Evolutionary conservation across 1,140 invertebrate species (phyloP).

Genomic region (Sminthurides bifidus): DNA sequence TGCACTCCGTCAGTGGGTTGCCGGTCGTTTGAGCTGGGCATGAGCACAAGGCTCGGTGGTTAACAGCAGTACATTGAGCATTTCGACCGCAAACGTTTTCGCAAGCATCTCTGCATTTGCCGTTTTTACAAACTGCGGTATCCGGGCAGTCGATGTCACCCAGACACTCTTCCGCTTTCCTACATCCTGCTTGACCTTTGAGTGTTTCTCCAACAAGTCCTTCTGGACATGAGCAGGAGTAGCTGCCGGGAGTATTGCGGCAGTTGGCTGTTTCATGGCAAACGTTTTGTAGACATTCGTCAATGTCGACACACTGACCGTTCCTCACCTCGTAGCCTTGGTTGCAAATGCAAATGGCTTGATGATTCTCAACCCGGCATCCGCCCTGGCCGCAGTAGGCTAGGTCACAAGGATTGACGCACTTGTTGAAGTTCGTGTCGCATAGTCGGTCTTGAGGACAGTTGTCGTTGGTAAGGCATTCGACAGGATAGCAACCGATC

Average conservation of each 20-base stretch:
- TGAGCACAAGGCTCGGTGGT: constrained; percentile 56
- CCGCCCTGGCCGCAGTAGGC: constrained; percentile 59
- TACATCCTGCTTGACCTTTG: constrained; percentile 46
- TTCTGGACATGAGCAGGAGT: constrained; percentile 57
- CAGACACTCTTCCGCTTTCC: constrained; percentile 65
- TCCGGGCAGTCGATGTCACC: constrained; percentile 64
- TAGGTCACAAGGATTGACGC: constrained; percentile 62
- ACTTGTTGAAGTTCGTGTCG: constrained; percentile 59
- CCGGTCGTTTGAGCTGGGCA: constrained; percentile 57
- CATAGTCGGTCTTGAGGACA: constrained; percentile 63
- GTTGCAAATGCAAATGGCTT: constrained; percentile 57
- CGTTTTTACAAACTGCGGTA: constrained; percentile 60
- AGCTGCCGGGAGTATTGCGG: constrained; percentile 63
- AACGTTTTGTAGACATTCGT: constrained; percentile 62
- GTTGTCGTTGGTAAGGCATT: constrained; percentile 62
- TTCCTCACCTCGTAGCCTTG: constrained; percentile 52
- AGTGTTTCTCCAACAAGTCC: constrained; percentile 66
- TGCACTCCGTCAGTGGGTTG: constrained; percentile 20
- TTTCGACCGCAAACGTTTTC: constrained; percentile 58
- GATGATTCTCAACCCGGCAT: constrained; percentile 48
- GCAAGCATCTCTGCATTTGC: constrained; percentile 69
- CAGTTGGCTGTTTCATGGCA: constrained; percentile 67
- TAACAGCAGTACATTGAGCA: constrained; percentile 49
- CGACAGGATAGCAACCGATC: constrained; percentile 52
- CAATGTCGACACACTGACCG: constrained; percentile 61